Evolutionary conservation across 2,113 vertebrate genomes (phyloP).

Genomic region (Dromiciops gliroides): DNA sequence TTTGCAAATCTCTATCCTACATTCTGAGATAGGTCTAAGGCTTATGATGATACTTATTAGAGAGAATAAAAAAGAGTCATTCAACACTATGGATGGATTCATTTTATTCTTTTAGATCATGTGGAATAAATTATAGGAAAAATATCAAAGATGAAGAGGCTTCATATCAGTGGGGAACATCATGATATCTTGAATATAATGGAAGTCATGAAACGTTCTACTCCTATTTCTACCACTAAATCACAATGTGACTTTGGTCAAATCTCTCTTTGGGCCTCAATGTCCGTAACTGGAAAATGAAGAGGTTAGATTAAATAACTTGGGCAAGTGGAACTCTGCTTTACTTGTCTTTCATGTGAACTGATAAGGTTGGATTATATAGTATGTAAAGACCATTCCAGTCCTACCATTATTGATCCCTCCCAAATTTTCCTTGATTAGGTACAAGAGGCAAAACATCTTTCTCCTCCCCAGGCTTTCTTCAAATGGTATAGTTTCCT

Average conservation of each 20-base stretch:
- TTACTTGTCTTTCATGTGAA: not conserved
- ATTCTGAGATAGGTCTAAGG: not conserved
- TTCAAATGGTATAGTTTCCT: too few species aligned
- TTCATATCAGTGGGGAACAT: not conserved
- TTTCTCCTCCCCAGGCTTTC: not conserved
- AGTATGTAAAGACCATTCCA: not conserved
- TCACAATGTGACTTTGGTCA: not conserved
- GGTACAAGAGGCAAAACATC: not conserved
- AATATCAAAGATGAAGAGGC: not conserved
- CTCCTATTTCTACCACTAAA: not conserved
- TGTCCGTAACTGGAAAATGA: not conserved
- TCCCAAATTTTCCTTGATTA: not conserved
- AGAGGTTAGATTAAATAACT: not conserved
- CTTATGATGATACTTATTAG: not conserved
- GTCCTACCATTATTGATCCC: not conserved
- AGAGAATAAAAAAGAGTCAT: not conserved
- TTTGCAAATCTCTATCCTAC: not conserved
- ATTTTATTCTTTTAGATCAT: not conserved
- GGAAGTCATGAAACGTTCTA: not conserved
- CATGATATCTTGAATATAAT: not conserved
- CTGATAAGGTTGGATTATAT: not conserved
- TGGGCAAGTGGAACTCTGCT: not conserved
- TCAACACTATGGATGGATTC: not conserved
- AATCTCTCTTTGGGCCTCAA: not conserved
- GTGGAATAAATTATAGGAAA: not conserved